Evolutionary conservation across 2,888 invertebrate genomes (phyloP), one percentile per base, ranked within the genome.

Genomic region (Fragum fragum): DNA sequence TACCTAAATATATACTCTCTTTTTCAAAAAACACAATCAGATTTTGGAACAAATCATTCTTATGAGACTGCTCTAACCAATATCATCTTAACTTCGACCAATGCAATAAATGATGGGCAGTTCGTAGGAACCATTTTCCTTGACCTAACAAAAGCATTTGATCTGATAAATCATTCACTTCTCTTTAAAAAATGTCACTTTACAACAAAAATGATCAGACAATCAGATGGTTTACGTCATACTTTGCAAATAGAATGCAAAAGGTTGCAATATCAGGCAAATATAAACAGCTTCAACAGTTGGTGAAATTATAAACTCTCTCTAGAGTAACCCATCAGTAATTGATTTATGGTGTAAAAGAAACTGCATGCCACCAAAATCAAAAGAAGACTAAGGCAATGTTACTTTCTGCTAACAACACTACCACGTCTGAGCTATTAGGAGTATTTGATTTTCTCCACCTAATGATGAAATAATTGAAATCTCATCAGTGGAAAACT

Each of bases 361-460:
- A 55, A 55, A 18, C 23, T n/a, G 21, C n/a, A 55, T 55, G n/a
- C n/a, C 26, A 26, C 61, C 26, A 23, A 61, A 61, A 23, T 7
- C 61, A n/a, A 28, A 16, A 61, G 5, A 61, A 61, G 26, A 26
- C 61, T 11, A 61, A 61, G 18, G 61, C 61, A 11, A 61, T 61
- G 28, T 26, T 23, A n/a, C 23, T 61, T 3, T 39, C 68, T 7
- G 9, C 68, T 7, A 7, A 23, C 39, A 39, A 39, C 14, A 39
- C 39, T 39, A 39, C 39, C 39, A 39, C 39, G 14, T 39, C 7
- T 39, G 6, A 39, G 39, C 6, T 39, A 39, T 39, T 14, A 39
- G 14, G 14, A 39, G 39, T 9, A 39, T 9, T 7, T 23, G 23
- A 18, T 23, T 55, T 18, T 55, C 6, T 61, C 5, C 61, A 61